A percentile compares a stretch with the other conserved stretches of the same genome.
Evolutionary conservation across 2,113 vertebrate genomes (phyloP).

Genomic region (Mystacornis crossleyi): DNA sequence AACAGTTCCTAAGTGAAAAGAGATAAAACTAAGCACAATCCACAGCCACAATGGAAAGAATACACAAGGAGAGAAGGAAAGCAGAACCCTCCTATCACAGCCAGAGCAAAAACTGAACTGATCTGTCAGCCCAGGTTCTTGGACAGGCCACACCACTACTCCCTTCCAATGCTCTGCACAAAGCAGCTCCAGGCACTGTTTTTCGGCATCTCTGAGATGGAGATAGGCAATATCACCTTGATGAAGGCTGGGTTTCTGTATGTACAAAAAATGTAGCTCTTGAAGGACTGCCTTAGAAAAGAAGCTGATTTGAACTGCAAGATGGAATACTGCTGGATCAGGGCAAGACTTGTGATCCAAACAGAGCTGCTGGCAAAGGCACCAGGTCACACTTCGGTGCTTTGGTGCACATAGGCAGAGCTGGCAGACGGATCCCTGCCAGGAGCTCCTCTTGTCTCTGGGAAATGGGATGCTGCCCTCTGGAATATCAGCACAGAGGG

Average conservation of each 20-base stretch:
- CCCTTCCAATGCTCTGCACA: not conserved
- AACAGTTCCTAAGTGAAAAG: not conserved
- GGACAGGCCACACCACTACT: not conserved
- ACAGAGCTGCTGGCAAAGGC: not conserved
- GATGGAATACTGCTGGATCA: not conserved
- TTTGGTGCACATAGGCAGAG: not conserved
- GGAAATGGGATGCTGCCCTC: not conserved
- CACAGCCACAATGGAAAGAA: not conserved
- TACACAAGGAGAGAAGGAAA: not conserved
- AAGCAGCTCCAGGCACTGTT: not conserved
- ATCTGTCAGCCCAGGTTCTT: not conserved
- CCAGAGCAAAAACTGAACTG: not conserved
- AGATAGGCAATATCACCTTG: not conserved
- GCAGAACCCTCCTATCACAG: not conserved
- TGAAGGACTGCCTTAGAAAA: not conserved
- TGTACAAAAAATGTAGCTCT: not conserved
- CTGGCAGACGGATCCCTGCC: not conserved
- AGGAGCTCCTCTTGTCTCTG: not conserved
- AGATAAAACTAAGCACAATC: constrained; percentile 17
- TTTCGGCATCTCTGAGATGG: not conserved
- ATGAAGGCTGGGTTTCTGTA: not conserved
- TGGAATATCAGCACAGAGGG: not conserved
- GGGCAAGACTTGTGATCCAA: not conserved
- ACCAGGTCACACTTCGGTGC: not conserved
- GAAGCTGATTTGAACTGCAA: not conserved